Evolutionary conservation across 1,140 invertebrate species (phyloP).

Genomic region (Zaprionus inermis): DNA sequence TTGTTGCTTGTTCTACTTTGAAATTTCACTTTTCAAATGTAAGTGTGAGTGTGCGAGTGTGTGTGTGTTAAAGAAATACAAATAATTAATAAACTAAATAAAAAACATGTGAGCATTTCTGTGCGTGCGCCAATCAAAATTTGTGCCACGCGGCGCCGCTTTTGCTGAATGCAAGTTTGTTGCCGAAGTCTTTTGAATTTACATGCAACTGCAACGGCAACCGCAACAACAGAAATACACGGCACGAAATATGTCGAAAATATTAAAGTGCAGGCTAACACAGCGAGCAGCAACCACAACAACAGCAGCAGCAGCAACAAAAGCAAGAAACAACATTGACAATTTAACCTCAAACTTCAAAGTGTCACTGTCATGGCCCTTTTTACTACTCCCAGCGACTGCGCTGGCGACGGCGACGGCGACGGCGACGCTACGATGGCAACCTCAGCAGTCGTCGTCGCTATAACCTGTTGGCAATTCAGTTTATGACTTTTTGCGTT

Average conservation of each 20-base stretch:
- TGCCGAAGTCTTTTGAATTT: slow-evolving; percentile 60
- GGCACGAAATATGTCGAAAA: slow-evolving; percentile 59
- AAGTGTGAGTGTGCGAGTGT: slow-evolving; percentile 26
- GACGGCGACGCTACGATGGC: slow-evolving; percentile 30
- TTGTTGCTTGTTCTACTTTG: slow-evolving; percentile 70
- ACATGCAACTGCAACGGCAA: slow-evolving; percentile 19
- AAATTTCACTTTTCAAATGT: slow-evolving; percentile 80
- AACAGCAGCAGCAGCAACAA: slow-evolving; percentile 28
- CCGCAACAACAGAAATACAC: slow-evolving; percentile 23
- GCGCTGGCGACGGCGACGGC: slow-evolving; percentile 9
- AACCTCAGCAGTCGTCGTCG: slow-evolving; percentile 38
- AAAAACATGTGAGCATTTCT: slow-evolving; percentile 52
- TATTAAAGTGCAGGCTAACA: slow-evolving; percentile 55
- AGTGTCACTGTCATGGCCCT: slow-evolving; percentile 84
- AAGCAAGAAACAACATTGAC: slow-evolving; percentile 69
- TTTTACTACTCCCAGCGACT: slow-evolving; percentile 68
- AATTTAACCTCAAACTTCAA: slow-evolving; percentile 83
- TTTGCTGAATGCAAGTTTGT: slow-evolving; percentile 50
- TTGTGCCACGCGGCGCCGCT: slow-evolving; percentile 23
- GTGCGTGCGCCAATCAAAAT: slow-evolving; percentile 43
- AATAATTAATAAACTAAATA: slow-evolving; percentile 75
- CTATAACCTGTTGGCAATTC: slow-evolving; percentile 82
- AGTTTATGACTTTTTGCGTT: slow-evolving; percentile 73
- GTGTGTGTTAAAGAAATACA: slow-evolving; percentile 38
- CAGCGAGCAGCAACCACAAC: slow-evolving; percentile 22